These are phyloP conservation scores for Astatotilapia flaviijosephi DNA, from an alignment of 2,113 vertebrate genomes.

Conservation along the genomic window DNA sequence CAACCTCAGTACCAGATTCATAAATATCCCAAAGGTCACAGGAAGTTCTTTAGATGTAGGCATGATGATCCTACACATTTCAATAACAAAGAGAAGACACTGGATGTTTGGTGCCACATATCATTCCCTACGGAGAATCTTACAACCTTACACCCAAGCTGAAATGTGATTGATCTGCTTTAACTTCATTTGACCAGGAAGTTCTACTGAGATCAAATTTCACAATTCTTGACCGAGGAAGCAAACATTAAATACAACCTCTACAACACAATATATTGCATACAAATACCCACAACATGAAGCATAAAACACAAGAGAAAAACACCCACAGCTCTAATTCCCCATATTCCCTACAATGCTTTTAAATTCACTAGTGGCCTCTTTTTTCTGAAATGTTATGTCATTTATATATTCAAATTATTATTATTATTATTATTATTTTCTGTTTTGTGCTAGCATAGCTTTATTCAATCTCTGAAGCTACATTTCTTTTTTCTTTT, in stretches of 20 bases:
- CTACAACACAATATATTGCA: not conserved
- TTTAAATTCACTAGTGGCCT: not conserved
- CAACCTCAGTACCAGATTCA: not conserved
- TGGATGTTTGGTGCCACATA: not conserved
- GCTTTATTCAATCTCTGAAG: no score
- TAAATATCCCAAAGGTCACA: not conserved
- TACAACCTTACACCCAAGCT: rapidly evolving
- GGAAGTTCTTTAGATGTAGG: not conserved
- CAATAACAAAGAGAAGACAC: not conserved
- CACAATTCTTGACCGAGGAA: not conserved
- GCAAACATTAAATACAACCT: not conserved
- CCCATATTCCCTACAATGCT: not conserved
- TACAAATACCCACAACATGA: not conserved
- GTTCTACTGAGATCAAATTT: rapidly evolving
- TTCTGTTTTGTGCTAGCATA: no score
- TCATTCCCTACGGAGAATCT: not conserved
- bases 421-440: no score
- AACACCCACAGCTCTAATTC: not conserved
- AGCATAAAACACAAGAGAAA: not conserved
- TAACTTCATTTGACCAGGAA: not conserved
- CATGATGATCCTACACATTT: rapidly evolving
- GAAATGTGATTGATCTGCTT: not conserved
- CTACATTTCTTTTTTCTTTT: no score
- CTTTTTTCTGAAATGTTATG: not conserved
- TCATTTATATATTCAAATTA: not conserved